phyloP scores from a whole-genome alignment of 2,797 vertebrate species.

The Meda fulgida region DNA sequence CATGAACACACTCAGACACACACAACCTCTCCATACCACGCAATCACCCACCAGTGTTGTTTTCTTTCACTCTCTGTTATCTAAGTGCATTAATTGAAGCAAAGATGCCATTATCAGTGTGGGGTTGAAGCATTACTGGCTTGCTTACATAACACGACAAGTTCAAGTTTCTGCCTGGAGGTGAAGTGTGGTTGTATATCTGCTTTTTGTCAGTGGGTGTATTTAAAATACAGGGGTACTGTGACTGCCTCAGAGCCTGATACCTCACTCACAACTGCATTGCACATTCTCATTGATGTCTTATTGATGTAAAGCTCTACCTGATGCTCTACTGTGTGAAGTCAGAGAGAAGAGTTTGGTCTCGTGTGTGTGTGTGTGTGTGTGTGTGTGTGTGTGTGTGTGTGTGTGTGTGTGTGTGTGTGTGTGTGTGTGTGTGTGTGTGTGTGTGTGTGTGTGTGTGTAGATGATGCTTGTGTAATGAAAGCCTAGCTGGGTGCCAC shows the following conservation, averaged over 20 bases:
- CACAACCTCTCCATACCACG: background rate
- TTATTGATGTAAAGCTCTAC: background rate
- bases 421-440: background rate
- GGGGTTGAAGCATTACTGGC: background rate
- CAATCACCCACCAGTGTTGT: background rate
- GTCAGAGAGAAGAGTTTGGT: background rate
- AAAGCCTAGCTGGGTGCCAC: background rate
- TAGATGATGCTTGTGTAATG: background rate
- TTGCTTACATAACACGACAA: background rate
- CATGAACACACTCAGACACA: background rate
- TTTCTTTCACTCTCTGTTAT: background rate
- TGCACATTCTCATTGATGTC: background rate
- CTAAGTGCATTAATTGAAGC: background rate
- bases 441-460: background rate
- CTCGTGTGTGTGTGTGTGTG: background rate
- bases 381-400: no score
- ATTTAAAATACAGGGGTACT: constrained; percentile 30
- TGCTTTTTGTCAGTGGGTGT: constrained; percentile 30
- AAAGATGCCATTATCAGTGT: background rate
- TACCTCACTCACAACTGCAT: background rate
- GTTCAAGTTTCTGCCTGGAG: constrained; percentile 22
- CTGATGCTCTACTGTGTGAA: background rate
- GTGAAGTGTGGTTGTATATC: constrained; percentile 1
- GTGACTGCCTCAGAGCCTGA: constrained; percentile 10
- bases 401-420: no score